phyloP scores from a whole-genome alignment of 2,113 vertebrate genomes.

The Daboia siamensis region DNA sequence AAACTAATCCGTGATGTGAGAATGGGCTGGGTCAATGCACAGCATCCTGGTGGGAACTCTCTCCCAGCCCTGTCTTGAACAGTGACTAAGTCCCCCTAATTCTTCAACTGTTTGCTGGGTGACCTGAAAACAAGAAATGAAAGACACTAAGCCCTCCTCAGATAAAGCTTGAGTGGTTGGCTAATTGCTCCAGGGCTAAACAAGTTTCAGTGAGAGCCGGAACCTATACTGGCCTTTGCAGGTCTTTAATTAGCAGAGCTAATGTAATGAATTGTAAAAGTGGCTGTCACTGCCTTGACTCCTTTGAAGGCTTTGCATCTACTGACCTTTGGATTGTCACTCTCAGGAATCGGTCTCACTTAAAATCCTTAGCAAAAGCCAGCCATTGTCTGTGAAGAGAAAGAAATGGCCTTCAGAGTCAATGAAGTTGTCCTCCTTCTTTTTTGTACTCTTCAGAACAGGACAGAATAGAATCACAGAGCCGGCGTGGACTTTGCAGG shows the following conservation, averaged over 20 bases:
- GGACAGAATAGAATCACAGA: no score
- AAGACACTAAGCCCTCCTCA: not conserved
- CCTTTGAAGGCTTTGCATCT: not conserved
- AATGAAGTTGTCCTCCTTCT: no score
- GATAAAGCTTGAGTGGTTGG: not conserved
- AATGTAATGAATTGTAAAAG: slow-evolving; percentile 1
- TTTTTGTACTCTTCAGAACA: no score
- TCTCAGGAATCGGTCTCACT: not conserved
- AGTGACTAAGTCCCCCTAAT: not conserved
- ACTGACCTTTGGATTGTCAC: not conserved
- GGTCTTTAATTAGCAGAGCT: not conserved
- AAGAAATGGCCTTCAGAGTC: no score
- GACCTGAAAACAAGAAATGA: not conserved
- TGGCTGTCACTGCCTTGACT: not conserved
- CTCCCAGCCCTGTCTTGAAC: not conserved
- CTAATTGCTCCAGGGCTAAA: not conserved
- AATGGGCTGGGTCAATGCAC: not conserved
- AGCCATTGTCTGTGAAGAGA: no score
- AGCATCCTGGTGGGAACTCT: not conserved
- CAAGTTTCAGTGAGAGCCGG: not conserved
- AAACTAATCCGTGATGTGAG: no score
- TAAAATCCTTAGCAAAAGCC: no score
- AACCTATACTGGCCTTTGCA: not conserved
- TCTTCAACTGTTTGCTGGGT: no score
- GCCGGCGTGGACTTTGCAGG: no score